Conservation (phyloP, 2,113 vertebrate species). For the Serinus canaria region DNA sequence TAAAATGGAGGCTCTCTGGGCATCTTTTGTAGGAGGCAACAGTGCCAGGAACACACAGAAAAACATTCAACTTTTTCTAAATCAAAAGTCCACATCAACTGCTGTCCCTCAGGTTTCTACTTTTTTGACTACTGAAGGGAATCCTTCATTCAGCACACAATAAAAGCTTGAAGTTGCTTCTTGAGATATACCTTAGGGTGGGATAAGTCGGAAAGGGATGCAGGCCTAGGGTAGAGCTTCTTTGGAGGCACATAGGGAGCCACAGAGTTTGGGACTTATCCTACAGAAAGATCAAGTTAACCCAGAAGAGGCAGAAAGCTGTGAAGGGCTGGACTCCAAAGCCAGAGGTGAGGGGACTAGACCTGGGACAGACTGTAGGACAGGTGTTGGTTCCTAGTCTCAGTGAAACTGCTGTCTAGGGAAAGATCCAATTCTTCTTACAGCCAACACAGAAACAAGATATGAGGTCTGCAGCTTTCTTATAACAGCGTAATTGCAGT, state of each 20-base stretch:
- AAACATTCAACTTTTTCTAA: neutral
- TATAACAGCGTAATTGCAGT: fast-evolving
- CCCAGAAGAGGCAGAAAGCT: neutral
- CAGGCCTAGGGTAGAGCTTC: neutral
- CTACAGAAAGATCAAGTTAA: neutral
- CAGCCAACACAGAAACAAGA: neutral
- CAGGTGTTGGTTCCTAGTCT: neutral
- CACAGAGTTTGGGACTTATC: neutral
- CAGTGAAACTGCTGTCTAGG: neutral
- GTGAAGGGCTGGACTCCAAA: neutral
- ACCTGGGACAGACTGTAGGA: neutral
- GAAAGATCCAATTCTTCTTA: neutral
- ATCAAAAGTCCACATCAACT: neutral
- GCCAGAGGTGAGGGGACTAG: neutral
- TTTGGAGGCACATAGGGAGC: neutral
- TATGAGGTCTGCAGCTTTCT: neutral
- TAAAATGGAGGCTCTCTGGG: neutral
- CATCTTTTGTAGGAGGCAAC: neutral
- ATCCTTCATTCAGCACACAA: neutral
- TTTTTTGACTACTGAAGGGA: neutral
- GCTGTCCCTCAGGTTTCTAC: neutral
- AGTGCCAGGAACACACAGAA: neutral
- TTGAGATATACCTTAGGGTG: neutral
- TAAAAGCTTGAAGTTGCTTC: neutral
- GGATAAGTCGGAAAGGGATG: neutral